Evolutionary conservation across 1,140 invertebrate genomes (phyloP).

Genomic region (Chironomus striatipennis): DNA sequence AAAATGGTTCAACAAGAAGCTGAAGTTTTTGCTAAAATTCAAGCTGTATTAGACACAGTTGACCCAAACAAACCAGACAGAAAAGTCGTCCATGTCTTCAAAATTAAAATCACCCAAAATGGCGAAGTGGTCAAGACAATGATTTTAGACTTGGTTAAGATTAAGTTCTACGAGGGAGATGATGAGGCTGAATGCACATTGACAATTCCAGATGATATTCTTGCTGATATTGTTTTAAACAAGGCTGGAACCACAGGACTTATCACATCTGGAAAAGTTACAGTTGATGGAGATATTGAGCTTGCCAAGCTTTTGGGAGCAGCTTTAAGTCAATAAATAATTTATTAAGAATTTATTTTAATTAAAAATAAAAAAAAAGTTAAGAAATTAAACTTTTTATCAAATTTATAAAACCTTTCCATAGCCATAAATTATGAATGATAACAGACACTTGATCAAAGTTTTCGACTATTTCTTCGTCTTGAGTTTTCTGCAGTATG

Average conservation of each 20-base stretch:
- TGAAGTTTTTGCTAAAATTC: conserved; percentile 23
- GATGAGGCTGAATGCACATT: background rate
- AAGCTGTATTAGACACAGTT: conserved; percentile 24
- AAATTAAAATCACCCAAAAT: conserved; percentile 17
- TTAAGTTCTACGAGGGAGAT: background rate
- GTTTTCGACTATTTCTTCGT: too few species aligned
- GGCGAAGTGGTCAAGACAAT: background rate
- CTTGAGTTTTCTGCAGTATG: too few species aligned
- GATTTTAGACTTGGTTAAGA: background rate
- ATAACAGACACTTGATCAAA: too few species aligned
- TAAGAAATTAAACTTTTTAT: too few species aligned
- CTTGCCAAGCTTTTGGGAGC: background rate
- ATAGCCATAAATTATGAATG: too few species aligned
- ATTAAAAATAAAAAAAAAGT: too few species aligned
- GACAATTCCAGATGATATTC: background rate
- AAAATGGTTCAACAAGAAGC: background rate
- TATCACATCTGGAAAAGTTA: background rate
- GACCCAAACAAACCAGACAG: conserved; percentile 23
- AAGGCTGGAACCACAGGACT: background rate
- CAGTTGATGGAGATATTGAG: background rate
- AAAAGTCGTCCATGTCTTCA: conserved; percentile 25
- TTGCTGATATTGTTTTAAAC: background rate
- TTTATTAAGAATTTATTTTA: too few species aligned
- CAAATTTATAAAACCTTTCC: too few species aligned
- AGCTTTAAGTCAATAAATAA: too few species aligned